phyloP scores from a whole-genome alignment of 35 echinoderm and acorn worm species.

The Lytechinus variegatus region DNA sequence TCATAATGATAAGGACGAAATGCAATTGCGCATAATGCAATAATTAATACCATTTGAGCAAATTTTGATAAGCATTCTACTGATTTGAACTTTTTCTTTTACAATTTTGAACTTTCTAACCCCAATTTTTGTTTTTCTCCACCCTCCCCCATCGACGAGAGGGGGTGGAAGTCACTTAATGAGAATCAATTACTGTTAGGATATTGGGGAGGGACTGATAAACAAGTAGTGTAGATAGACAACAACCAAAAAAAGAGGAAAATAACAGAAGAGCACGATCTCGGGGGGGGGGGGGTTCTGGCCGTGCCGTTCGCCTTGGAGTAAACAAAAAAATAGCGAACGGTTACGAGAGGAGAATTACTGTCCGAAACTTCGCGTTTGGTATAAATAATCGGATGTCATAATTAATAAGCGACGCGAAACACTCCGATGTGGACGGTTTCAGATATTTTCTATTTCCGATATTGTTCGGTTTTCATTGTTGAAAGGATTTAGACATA shows the following conservation, averaged over 20 bases:
- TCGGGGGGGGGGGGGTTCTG: background rate
- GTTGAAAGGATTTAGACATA: background rate
- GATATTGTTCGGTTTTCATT: background rate
- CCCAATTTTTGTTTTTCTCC: background rate
- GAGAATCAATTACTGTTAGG: background rate
- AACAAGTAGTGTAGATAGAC: slow-evolving; percentile 7
- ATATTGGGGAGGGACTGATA: slow-evolving; percentile 17
- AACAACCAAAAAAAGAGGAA: background rate
- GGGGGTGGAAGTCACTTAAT: slow-evolving; percentile 9
- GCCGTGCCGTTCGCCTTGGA: background rate
- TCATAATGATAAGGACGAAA: no score
- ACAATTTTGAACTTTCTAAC: background rate
- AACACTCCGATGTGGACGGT: background rate
- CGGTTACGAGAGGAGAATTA: background rate
- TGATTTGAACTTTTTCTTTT: background rate
- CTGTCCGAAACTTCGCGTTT: background rate
- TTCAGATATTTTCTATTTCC: background rate
- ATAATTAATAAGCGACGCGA: background rate
- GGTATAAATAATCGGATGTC: background rate
- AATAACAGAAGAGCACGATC: background rate
- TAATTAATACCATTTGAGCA: background rate
- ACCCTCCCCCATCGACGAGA: background rate
- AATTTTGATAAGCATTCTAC: background rate
- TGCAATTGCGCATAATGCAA: no score
- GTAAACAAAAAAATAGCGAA: background rate